phyloP scores from a whole-genome alignment of 2,888 invertebrate species.

The Asteroscopus sphinx region DNA sequence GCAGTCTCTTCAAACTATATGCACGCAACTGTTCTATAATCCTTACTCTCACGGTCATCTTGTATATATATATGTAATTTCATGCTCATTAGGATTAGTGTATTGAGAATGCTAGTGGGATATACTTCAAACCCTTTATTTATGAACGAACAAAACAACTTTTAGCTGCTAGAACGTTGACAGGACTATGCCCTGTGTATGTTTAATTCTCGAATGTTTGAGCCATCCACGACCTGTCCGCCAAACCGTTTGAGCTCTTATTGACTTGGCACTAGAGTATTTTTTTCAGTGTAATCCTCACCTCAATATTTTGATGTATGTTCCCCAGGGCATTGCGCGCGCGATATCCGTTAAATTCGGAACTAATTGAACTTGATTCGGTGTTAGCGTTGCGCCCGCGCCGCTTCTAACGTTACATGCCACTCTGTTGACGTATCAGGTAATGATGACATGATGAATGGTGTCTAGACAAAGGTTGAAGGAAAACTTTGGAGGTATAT shows the following conservation, averaged over 20 bases:
- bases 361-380: no score
- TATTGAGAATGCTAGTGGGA: conserved; percentile 88
- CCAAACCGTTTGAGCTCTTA: conserved; percentile 85
- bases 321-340: no score
- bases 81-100: conserved; percentile 87
- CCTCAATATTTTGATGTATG: conserved; percentile 90
- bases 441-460: no score
- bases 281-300: conserved; percentile 90
- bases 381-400: no score
- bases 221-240: conserved; percentile 72
- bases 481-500: no score
- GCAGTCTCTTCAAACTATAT: conserved; percentile 41
- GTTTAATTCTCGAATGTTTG: conserved; percentile 58
- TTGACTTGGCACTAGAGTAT: conserved; percentile 89
- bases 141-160: conserved; percentile 59
- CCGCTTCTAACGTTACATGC: no score
- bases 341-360: no score
- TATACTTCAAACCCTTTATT: conserved; percentile 70
- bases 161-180: conserved; percentile 60
- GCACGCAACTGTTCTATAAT: conserved; percentile 56
- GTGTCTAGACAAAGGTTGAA: no score
- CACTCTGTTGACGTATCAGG: no score
- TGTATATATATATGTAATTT: conserved; percentile 83
- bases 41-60: conserved; percentile 54
- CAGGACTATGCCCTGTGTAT: conserved; percentile 62